Evolutionary conservation across 1,140 invertebrate genomes (phyloP), one percentile per base, ranked within the genome.

Genomic region (Aphis craccivora): DNA sequence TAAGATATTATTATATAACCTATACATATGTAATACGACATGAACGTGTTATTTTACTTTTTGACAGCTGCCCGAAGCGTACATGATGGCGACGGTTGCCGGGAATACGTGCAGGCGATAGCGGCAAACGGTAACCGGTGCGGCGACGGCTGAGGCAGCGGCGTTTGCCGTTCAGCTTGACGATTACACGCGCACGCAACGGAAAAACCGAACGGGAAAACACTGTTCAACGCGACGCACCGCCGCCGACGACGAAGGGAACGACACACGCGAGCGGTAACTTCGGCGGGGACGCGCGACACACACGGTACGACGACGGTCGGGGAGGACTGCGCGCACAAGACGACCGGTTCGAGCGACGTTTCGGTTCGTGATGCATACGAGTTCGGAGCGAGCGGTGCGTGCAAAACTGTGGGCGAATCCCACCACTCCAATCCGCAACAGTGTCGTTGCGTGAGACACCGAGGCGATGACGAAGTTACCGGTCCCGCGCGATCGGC

Each of bases 361-460:
- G 89, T 43, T 60, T 90, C 89, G 89, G 60, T 90, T 90, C 22
- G 89, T 20, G 89, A 43, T 53, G 43, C 30, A 48, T 67, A 40
- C 89, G 67, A 90, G 89, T 90, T 90, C 89, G 8, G 20, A 23
- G 89, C 1, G 37, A 53, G 25, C 53, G 89, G 25, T 23, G 53
- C 89, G 53, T 67, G 89, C 89, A 43, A 67, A 90, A 90, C 89
- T 30, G 89, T 60, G 89, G 53, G 89, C 53, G 89, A 90, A 67
- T 67, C 89, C 89, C 89, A 90, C 89, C 55, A 55, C n/a, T 67
- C 55, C 25, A 6, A 7, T 55, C 87, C n/a, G 48, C 35, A 48
- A 43, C 22, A n/a, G 30, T 11, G 48, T 48, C 87, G n/a, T 22
- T 5, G 6, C 30, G 86, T 48, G 43, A 81, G 45, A 87, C 84